These are phyloP conservation scores for Danio choprae DNA, from an alignment of 2,797 vertebrate genomes.

Conservation along the genomic window DNA sequence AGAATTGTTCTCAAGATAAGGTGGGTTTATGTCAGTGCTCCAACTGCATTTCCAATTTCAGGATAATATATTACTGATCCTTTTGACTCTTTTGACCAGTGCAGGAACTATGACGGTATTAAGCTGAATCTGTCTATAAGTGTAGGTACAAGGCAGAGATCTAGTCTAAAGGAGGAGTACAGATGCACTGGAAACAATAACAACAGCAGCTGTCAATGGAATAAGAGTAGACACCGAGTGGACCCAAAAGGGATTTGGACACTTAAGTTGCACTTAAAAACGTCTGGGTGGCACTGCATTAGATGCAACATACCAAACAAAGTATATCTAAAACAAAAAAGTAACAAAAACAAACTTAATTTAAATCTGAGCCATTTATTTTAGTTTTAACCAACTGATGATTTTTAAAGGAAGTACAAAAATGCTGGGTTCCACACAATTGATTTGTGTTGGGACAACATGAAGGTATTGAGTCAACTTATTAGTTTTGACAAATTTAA, in stretches of 20 bases:
- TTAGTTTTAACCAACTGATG: neutral
- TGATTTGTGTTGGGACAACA: too few relatives aligned
- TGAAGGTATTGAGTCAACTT: too few relatives aligned
- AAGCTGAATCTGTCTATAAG: conserved; percentile 13
- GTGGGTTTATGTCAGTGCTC: neutral
- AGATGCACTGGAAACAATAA: conserved; percentile 34
- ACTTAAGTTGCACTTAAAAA: neutral
- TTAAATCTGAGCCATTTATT: neutral
- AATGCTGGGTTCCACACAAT: too few relatives aligned
- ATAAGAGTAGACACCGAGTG: conserved; percentile 3
- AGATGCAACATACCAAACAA: neutral
- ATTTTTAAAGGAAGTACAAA: neutral
- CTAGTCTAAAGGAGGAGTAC: neutral
- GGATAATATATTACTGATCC: conserved; percentile 28
- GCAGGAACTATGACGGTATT: neutral
- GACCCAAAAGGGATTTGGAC: neutral
- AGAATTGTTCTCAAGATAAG: neutral
- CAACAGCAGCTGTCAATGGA: conserved; percentile 14
- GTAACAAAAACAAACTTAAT: too few relatives aligned
- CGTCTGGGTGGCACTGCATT: conserved; percentile 1
- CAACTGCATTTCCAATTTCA: neutral
- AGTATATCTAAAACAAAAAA: too few relatives aligned
- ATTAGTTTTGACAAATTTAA: too few relatives aligned
- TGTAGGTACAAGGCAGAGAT: neutral
- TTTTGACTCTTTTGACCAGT: conserved; percentile 40